Evolutionary conservation across 2,797 vertebrate genomes (phyloP).

Genomic region (Helostoma temminkii): DNA sequence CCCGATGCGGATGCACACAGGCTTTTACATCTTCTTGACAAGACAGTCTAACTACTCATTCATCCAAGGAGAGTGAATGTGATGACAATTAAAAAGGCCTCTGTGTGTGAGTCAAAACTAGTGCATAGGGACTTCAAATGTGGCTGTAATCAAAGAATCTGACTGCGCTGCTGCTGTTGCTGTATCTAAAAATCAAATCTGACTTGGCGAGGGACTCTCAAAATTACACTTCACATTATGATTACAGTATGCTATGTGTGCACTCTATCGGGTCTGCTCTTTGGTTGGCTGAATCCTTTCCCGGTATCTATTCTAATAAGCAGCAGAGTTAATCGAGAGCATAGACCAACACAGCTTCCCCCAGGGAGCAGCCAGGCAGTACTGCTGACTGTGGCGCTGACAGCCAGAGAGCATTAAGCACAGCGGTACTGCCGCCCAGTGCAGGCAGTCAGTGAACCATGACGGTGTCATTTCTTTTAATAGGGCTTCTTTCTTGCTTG

Average conservation of each 20-base stretch:
- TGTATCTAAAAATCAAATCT: constrained; percentile 91
- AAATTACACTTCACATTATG: constrained; percentile 60
- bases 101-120: constrained; percentile 42
- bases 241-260: constrained; percentile 52
- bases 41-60: constrained; percentile 35
- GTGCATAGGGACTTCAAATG: constrained; percentile 60
- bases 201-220: constrained; percentile 90
- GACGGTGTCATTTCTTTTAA: constrained; percentile 85
- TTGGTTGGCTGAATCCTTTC: constrained; percentile 67
- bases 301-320: constrained; percentile 80
- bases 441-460: constrained; percentile 76
- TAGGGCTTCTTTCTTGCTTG: constrained; percentile 74
- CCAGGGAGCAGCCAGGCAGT: constrained; percentile 73
- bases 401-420: constrained; percentile 81
- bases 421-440: constrained; percentile 72
- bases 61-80: constrained; percentile 47
- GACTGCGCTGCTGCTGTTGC: constrained; percentile 85
- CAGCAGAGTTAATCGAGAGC: constrained; percentile 78
- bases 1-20: constrained; percentile 31
- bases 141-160: constrained; percentile 89
- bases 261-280: constrained; percentile 62
- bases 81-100: constrained; percentile 55
- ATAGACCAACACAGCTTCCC: constrained; percentile 72
- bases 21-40: constrained; percentile 38
- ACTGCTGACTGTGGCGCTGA: constrained; percentile 76